Evolutionary conservation across 2,888 invertebrate species (phyloP).

Genomic region (Thyatira batis): DNA sequence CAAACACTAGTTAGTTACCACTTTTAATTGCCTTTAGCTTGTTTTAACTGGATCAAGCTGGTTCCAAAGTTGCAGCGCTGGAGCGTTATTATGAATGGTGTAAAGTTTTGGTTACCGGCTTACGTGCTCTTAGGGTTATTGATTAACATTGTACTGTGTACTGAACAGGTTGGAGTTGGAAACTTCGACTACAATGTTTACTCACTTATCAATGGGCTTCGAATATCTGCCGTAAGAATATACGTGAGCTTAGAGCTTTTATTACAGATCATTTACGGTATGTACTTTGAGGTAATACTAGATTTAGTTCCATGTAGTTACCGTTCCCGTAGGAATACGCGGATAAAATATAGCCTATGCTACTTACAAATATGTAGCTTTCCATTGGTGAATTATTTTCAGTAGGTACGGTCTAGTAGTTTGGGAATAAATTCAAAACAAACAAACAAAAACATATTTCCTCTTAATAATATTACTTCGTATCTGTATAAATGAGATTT

Average conservation of each 20-base stretch:
- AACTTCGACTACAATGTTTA: neutral
- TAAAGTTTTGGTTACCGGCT: neutral
- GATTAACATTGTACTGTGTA: neutral
- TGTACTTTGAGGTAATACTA: too few relatives aligned
- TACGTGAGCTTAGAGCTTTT: too few relatives aligned
- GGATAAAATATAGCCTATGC: too few relatives aligned
- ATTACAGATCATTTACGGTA: too few relatives aligned
- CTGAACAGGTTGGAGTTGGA: neutral
- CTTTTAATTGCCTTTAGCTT: conserved; percentile 48
- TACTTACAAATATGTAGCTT: too few relatives aligned
- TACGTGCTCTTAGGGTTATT: neutral
- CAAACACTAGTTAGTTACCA: conserved; percentile 33
- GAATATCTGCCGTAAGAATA: neutral
- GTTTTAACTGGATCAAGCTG: conserved; percentile 48
- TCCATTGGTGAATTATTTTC: too few relatives aligned
- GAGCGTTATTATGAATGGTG: conserved; percentile 28
- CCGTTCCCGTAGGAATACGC: too few relatives aligned
- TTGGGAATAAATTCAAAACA: too few relatives aligned
- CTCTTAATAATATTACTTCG: too few relatives aligned
- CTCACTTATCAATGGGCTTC: neutral
- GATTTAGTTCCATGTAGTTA: neutral
- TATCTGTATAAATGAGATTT: too few relatives aligned
- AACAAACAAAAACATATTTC: too few relatives aligned
- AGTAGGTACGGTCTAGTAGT: too few relatives aligned
- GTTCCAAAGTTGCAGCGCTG: conserved; percentile 26